phyloP scores from a whole-genome alignment of 2,113 vertebrate genomes.

The Centropus bengalensis region DNA sequence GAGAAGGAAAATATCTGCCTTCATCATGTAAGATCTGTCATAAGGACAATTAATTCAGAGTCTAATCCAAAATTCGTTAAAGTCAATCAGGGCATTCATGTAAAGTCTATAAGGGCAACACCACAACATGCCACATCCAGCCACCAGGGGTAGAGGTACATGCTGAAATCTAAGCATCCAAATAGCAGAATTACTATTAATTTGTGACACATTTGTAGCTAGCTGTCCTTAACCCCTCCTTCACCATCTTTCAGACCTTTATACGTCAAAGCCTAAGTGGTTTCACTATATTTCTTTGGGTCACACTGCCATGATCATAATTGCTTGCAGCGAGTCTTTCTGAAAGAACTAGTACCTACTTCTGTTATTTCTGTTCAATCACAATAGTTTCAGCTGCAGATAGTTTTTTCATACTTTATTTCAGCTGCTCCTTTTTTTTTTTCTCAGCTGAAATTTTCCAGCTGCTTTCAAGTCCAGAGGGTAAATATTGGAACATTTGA shows the following conservation, averaged over 20 bases:
- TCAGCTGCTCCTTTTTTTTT: background rate
- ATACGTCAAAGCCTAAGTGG: background rate
- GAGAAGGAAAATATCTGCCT: background rate
- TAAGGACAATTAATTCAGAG: background rate
- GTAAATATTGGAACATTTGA: constrained; percentile 25
- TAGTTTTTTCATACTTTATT: background rate
- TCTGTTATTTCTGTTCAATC: background rate
- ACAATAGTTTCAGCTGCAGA: background rate
- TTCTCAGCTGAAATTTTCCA: background rate
- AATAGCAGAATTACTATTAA: background rate
- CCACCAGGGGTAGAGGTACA: background rate
- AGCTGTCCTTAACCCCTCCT: background rate
- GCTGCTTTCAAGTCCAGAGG: background rate
- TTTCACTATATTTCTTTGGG: background rate
- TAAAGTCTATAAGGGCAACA: background rate
- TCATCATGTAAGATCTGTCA: background rate
- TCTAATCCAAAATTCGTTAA: background rate
- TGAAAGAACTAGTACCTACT: background rate
- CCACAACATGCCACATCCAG: background rate
- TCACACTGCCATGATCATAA: background rate
- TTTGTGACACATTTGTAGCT: background rate
- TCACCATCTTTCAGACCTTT: background rate
- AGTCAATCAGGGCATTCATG: background rate
- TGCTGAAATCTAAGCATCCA: background rate
- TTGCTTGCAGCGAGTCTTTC: background rate